Percentiles rank a stretch among this genome's conserved stretches.
Evolutionary conservation across 2,797 vertebrate genomes (phyloP).

Genomic region (Spea hammondii): DNA sequence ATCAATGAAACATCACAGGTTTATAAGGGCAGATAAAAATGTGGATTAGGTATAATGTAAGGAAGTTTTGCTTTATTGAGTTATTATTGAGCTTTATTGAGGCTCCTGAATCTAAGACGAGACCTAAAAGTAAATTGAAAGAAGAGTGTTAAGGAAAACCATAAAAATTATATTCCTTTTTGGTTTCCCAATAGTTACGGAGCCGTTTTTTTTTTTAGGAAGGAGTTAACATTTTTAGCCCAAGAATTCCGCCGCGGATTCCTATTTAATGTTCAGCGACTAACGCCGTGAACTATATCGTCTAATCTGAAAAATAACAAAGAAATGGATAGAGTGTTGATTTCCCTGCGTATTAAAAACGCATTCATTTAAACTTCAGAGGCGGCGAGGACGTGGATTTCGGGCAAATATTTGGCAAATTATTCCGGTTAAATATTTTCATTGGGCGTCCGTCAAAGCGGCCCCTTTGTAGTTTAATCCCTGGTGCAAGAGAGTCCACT

Average conservation of each 20-base stretch:
- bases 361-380: slow-evolving; percentile 23
- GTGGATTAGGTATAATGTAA: not conserved
- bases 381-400: not conserved
- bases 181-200: too few relatives aligned
- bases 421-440: slow-evolving; percentile 27
- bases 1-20: not conserved
- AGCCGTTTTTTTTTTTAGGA: not conserved
- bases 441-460: slow-evolving; percentile 37
- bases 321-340: slow-evolving; percentile 6
- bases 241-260: slow-evolving; percentile 14
- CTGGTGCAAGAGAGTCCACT: slow-evolving; percentile 1
- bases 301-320: slow-evolving; percentile 32
- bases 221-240: slow-evolving; percentile 10
- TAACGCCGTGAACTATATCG: slow-evolving; percentile 19
- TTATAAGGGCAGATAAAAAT: not conserved
- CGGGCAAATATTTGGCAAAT: not conserved
- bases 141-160: too few relatives aligned
- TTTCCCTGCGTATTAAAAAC: slow-evolving; percentile 30
- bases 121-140: too few relatives aligned
- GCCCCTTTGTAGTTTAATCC: slow-evolving; percentile 27
- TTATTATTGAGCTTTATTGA: too few relatives aligned
- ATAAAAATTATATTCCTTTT: too few relatives aligned
- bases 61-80: too few relatives aligned
- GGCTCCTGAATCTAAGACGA: too few relatives aligned
- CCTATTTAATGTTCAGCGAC: slow-evolving; percentile 28